These are phyloP conservation scores for Zonitis immaculata DNA, from an alignment of 2,888 invertebrate genomes.

Conservation along the genomic window DNA sequence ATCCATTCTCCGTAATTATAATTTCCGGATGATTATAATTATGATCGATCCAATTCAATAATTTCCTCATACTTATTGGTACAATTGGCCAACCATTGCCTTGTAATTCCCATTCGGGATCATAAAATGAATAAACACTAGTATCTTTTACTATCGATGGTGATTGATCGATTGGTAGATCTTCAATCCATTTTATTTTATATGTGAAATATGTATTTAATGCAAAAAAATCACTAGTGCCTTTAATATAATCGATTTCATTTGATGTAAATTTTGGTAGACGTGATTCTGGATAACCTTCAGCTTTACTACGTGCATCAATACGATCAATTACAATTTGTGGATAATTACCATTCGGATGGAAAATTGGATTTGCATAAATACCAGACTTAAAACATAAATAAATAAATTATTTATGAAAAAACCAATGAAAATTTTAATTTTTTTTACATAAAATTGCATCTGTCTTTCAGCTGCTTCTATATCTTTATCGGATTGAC, in stretches of 20 bases:
- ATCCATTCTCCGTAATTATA: constrained; percentile 58
- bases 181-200: constrained; percentile 31
- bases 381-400: constrained; percentile 54
- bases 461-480: constrained; percentile 56
- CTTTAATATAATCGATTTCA: constrained; percentile 56
- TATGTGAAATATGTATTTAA: constrained; percentile 55
- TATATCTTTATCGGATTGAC: constrained; percentile 49
- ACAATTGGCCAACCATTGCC: constrained; percentile 53
- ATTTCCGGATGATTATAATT: constrained; percentile 51
- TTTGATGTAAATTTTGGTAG: constrained; percentile 56
- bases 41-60: constrained; percentile 50
- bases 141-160: constrained; percentile 9
- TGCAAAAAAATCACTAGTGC: constrained; percentile 55
- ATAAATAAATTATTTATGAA: not conserved
- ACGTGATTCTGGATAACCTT: constrained; percentile 56
- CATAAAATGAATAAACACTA: constrained; percentile 12
- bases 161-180: constrained; percentile 1
- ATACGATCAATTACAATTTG: constrained; percentile 54
- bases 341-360: constrained; percentile 58
- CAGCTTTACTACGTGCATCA: constrained; percentile 52
- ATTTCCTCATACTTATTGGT: constrained; percentile 57
- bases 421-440: constrained; percentile 26
- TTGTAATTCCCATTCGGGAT: constrained; percentile 20
- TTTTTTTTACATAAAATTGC: constrained; percentile 53
- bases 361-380: constrained; percentile 60